A percentile compares a stretch with the other conserved stretches of the same genome.
Conservation (phyloP, 1,140 invertebrate genomes). For the Apis dorsata region DNA sequence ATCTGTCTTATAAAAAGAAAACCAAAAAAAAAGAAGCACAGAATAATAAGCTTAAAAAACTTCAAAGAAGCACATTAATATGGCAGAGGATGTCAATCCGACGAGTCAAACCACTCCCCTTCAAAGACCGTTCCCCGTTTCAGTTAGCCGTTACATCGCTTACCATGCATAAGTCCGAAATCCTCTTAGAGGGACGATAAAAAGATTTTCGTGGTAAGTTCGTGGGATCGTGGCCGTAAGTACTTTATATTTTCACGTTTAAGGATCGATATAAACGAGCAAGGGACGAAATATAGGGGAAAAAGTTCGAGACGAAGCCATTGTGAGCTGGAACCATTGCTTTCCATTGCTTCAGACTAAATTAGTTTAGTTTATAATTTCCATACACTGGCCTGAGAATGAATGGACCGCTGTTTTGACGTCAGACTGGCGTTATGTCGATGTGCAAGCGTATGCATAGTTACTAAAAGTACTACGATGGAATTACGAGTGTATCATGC, state of each 20-base stretch:
- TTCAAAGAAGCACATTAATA: background rate
- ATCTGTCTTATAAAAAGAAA: background rate
- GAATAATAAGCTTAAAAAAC: background rate
- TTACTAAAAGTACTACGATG: slow-evolving; percentile 45
- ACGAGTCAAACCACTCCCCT: background rate
- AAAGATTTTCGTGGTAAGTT: slow-evolving; percentile 36
- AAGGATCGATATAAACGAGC: slow-evolving; percentile 51
- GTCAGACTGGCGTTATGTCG: slow-evolving; percentile 61
- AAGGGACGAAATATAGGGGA: too few relatives aligned
- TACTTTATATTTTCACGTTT: slow-evolving; percentile 36
- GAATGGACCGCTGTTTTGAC: slow-evolving; percentile 59
- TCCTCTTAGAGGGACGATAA: slow-evolving; percentile 36
- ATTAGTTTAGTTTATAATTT: slow-evolving; percentile 73
- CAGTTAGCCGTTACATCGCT: slow-evolving; percentile 6
- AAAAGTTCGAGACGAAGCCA: background rate
- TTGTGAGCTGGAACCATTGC: background rate
- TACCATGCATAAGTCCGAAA: slow-evolving; percentile 21
- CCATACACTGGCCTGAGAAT: slow-evolving; percentile 57
- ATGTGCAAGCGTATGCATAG: slow-evolving; percentile 48
- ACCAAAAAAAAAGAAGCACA: background rate
- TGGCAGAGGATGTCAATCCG: too few relatives aligned
- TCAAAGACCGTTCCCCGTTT: background rate
- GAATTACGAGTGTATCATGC: slow-evolving; percentile 46
- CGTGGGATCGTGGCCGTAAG: slow-evolving; percentile 20
- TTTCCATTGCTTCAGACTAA: slow-evolving; percentile 43